Conservation (phyloP, 2,888 invertebrate genomes). For the Patella ulyssiponensis region DNA sequence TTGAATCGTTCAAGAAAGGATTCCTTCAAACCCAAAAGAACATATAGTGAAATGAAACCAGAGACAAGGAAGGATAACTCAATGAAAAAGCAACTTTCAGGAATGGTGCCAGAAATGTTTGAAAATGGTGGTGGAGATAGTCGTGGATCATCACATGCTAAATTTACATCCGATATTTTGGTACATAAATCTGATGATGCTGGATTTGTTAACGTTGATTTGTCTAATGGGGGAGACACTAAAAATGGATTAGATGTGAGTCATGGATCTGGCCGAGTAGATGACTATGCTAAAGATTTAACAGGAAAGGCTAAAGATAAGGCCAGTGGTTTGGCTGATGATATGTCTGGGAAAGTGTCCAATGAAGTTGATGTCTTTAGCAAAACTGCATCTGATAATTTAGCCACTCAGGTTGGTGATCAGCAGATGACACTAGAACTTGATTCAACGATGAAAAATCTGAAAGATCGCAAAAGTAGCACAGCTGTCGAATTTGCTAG, state of each 20-base stretch:
- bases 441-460: background rate
- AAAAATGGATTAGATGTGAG: background rate
- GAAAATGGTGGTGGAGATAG: background rate
- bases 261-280: background rate
- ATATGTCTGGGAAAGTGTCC: background rate
- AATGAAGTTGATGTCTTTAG: background rate
- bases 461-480: background rate
- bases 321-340: background rate
- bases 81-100: conserved; percentile 6
- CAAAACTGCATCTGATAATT: background rate
- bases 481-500: conserved; percentile 27
- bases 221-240: background rate
- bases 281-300: background rate
- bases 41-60: conserved; percentile 53
- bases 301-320: background rate
- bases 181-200: background rate
- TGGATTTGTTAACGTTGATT: background rate
- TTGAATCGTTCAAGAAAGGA: background rate
- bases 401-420: background rate
- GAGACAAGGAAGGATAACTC: conserved; percentile 31
- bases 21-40: conserved; percentile 49
- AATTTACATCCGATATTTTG: background rate
- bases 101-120: background rate
- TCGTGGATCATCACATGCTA: background rate
- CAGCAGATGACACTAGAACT: background rate